Evolutionary conservation across 2,888 invertebrate species (phyloP).

Genomic region (Pristionchus mayeri): DNA sequence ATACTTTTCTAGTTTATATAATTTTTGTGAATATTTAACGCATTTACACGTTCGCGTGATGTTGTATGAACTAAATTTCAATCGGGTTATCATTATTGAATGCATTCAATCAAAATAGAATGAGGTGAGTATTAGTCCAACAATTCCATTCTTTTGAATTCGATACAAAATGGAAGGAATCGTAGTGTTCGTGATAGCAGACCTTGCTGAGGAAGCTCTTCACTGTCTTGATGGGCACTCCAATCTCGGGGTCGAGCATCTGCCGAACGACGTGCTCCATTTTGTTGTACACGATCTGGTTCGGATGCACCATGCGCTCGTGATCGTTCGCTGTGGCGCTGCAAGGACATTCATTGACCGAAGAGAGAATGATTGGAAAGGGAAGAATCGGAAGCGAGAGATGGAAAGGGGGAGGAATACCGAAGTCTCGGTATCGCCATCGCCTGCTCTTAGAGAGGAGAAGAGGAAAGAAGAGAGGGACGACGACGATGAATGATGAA

Average conservation of each 20-base stretch:
- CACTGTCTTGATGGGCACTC: conserved; percentile 95
- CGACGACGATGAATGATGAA: neutral
- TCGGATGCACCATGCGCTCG: conserved; percentile 72
- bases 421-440: conserved; percentile 49
- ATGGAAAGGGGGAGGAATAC: conserved; percentile 20
- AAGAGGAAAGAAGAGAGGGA: neutral
- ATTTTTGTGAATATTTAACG: too few species aligned
- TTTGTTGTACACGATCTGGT: conserved; percentile 74
- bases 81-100: too few species aligned
- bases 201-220: conserved; percentile 95
- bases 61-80: too few species aligned
- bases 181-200: neutral
- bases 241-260: conserved; percentile 78
- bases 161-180: too few species aligned
- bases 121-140: too few species aligned
- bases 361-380: too few species aligned
- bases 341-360: too few species aligned
- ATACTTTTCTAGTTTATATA: too few species aligned
- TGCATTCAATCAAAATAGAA: too few species aligned
- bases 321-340: conserved; percentile 68
- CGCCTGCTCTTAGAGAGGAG: neutral
- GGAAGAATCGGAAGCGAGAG: neutral
- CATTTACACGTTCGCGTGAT: too few species aligned
- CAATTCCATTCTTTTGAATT: too few species aligned
- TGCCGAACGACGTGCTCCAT: conserved; percentile 72